Evolutionary conservation across 1,140 invertebrate species (phyloP), one percentile per base, ranked within the genome.

Genomic region (Zaprionus kolodkinae): DNA sequence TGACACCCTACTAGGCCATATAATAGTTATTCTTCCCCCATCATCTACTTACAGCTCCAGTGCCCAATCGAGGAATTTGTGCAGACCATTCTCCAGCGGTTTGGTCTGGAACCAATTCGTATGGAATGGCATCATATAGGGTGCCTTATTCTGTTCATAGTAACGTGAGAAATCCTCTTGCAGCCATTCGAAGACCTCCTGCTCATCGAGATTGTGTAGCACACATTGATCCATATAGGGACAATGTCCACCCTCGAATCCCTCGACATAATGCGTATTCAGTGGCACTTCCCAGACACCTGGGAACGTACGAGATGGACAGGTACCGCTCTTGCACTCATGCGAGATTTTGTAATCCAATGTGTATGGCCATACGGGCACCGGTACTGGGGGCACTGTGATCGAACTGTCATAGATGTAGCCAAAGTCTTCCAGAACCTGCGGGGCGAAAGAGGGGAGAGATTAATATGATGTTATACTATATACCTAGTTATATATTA

Each of bases 101-200:
- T 97, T 96, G 56, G 97, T 97, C 86, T 97, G 97, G 94, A 98
- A 98, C 97, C 97, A 98, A 93, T 98, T 98, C 10, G 97, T 98
- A 78, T 98, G 97, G 94, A 98, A 97, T 6, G 97, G 96, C 96
- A 98, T 97, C 96, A 97, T 97, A 89, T 98, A 98, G 0, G 97
- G 97, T 1, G 97, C 97, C 72, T 96, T 94, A 91, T 98, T 98
- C 86, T 97, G 96, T 38, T 96, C 95, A 83, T 98, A 98, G 89
- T 97, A 95, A 30, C 97, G 94, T 50, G 95, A 95, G 92, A 98
- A 99, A 91, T 99, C 98, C 93, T 98, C 97, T 87, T 96, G 95
- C 1, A 98, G 94, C 97, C 97, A 98, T 82, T 97, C 96, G 36
- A 97, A 95, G 13, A 98, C 97, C 90, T 97, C 97, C 61, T 97